These are phyloP conservation scores for Pseudoips prasinana DNA, from an alignment of 2,888 invertebrate genomes.

Conservation along the genomic window DNA sequence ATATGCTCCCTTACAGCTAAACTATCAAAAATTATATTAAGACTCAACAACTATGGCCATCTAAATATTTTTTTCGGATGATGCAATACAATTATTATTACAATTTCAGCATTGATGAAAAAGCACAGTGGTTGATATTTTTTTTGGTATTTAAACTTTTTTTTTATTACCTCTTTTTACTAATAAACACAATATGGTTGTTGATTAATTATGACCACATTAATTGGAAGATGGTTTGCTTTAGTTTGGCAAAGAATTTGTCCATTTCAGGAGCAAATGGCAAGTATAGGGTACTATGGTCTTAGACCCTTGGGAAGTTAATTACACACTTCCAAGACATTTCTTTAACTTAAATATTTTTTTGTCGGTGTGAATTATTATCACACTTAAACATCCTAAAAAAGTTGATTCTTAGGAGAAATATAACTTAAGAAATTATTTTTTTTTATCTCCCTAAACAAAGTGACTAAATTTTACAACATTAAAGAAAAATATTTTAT, in stretches of 20 bases:
- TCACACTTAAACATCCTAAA: conserved; percentile 33
- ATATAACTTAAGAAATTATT: conserved; percentile 51
- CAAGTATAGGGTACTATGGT: conserved; percentile 9
- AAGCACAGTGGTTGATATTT: conserved; percentile 26
- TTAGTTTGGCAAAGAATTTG: conserved; percentile 23
- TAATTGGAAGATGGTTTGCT: conserved; percentile 20
- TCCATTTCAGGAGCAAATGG: conserved; percentile 22
- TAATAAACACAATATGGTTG: no score
- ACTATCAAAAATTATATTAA: conserved; percentile 13
- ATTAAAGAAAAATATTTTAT: conserved; percentile 33
- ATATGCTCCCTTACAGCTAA: conserved; percentile 12
- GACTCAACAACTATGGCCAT: conserved; percentile 16
- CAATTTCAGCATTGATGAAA: conserved; percentile 21
- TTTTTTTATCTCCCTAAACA: conserved; percentile 40
- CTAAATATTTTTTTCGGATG: conserved; percentile 17
- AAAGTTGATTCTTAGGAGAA: conserved; percentile 59
- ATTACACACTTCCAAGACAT: conserved; percentile 11
- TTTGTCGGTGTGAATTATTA: conserved; percentile 26
- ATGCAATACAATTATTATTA: conserved; percentile 17
- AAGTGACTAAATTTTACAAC: conserved; percentile 31
- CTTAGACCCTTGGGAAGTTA: conserved; percentile 18
- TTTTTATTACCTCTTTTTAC: conserved; percentile 16
- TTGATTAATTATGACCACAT: conserved; percentile 28
- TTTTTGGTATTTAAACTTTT: conserved; percentile 15
- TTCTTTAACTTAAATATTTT: conserved; percentile 24